Conservation (phyloP, 2,888 invertebrate species). For the Pseudococcus viburni region DNA sequence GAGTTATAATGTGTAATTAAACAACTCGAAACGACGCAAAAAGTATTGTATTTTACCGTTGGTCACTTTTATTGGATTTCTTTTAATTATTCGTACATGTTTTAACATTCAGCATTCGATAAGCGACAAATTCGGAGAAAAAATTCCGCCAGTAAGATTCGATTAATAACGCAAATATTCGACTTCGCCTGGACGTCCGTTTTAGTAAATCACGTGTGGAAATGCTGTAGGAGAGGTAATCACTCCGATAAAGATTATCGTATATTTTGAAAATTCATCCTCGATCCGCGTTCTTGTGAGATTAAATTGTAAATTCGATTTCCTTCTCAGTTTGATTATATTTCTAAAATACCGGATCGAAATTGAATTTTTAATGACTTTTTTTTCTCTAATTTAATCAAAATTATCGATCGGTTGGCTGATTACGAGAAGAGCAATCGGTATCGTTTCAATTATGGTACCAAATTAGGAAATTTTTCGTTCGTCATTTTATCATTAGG, state of each 20-base stretch:
- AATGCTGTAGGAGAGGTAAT: no score
- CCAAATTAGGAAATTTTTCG: not conserved
- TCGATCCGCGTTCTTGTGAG: conserved; percentile 1
- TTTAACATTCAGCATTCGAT: not conserved
- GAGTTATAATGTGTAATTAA: not conserved
- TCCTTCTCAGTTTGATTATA: not conserved
- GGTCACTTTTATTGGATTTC: not conserved
- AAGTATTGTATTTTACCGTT: not conserved
- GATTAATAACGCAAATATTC: not conserved
- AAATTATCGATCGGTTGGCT: conserved; percentile 21
- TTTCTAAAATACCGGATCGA: not conserved
- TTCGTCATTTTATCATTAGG: not conserved
- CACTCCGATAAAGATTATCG: conserved; percentile 6
- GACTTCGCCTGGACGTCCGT: not conserved
- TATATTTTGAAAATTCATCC: conserved; percentile 29
- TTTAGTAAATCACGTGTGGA: no score
- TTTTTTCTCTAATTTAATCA: conserved; percentile 26
- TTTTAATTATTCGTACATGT: conserved; percentile 20
- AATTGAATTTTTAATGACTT: not conserved
- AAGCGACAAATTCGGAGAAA: not conserved
- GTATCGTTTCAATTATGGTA: not conserved
- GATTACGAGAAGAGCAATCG: not conserved
- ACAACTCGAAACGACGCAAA: not conserved
- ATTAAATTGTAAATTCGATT: conserved; percentile 25
- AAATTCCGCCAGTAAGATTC: not conserved